A percentile compares a stretch with the other conserved stretches of the same genome.
phyloP scores from a whole-genome alignment of 64 coral and sea anemone species.

The Pocillopora verrucosa region DNA sequence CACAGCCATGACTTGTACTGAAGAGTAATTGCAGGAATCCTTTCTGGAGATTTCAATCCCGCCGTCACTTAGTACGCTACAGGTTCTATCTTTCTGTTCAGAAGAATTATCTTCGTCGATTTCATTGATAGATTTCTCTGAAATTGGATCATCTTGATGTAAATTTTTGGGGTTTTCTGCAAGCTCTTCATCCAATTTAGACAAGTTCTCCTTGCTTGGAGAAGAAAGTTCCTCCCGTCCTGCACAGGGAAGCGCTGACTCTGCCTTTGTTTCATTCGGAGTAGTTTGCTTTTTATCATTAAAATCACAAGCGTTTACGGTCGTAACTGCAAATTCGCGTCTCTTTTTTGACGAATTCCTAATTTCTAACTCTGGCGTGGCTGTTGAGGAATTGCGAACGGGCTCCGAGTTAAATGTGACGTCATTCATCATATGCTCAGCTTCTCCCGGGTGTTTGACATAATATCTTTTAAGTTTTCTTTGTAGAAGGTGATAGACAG shows the following conservation, averaged over 20 bases:
- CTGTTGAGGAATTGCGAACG: background rate
- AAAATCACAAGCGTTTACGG: slow-evolving; percentile 27
- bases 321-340: background rate
- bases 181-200: background rate
- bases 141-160: background rate
- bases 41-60: slow-evolving; percentile 45
- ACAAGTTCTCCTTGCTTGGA: slow-evolving; percentile 3
- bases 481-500: slow-evolving; percentile 57
- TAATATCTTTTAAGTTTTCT: slow-evolving; percentile 49
- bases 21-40: slow-evolving; percentile 12
- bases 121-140: background rate
- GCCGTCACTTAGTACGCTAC: slow-evolving; percentile 11
- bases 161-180: background rate
- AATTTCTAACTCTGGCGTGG: background rate
- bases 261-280: background rate
- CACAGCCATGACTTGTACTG: slow-evolving; percentile 10
- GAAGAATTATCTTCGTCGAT: background rate
- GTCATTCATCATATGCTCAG: background rate
- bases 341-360: background rate
- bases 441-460: slow-evolving; percentile 33
- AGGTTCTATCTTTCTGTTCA: slow-evolving; percentile 1
- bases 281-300: slow-evolving; percentile 4
- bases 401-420: slow-evolving; percentile 7
- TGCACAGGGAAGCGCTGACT: background rate
- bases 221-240: background rate